These are phyloP conservation scores for Poecilia wingei DNA, from an alignment of 2,797 vertebrate genomes.

Conservation along the genomic window DNA sequence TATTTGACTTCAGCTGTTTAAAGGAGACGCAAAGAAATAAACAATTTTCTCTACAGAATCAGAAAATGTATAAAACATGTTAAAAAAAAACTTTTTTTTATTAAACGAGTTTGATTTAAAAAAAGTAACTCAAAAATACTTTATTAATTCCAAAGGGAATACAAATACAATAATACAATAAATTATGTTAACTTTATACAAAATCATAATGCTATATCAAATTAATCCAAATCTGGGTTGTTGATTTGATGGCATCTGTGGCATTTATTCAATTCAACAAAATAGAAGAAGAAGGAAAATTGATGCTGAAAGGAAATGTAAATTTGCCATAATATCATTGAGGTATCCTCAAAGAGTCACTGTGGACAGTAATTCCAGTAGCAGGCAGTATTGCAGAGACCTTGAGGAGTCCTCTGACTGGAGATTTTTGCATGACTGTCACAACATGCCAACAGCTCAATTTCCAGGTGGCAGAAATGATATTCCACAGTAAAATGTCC, in stretches of 20 bases:
- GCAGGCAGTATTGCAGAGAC: too few relatives aligned
- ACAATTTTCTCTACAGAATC: not conserved
- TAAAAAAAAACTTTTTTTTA: not conserved
- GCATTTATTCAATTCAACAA: not conserved
- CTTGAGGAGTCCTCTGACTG: too few relatives aligned
- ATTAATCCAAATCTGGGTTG: not conserved
- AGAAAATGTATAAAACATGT: not conserved
- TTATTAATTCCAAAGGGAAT: not conserved
- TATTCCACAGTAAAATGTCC: not conserved
- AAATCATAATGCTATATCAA: not conserved
- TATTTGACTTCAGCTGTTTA: slow-evolving; percentile 14
- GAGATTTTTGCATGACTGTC: not conserved
- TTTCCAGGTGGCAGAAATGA: not conserved
- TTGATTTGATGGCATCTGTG: not conserved
- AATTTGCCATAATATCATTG: too few relatives aligned
- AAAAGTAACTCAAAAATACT: not conserved
- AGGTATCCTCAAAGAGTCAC: too few relatives aligned
- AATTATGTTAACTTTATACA: not conserved
- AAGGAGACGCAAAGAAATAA: not conserved
- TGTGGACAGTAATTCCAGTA: not conserved
- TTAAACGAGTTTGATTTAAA: not conserved
- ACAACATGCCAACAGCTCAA: not conserved
- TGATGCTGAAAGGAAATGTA: not conserved
- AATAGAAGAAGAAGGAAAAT: not conserved
- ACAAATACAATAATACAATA: not conserved